Percentiles rank a stretch among this genome's conserved stretches.
phyloP scores from a whole-genome alignment of 1,140 invertebrate genomes.

The Macrocentrus cingulum region DNA sequence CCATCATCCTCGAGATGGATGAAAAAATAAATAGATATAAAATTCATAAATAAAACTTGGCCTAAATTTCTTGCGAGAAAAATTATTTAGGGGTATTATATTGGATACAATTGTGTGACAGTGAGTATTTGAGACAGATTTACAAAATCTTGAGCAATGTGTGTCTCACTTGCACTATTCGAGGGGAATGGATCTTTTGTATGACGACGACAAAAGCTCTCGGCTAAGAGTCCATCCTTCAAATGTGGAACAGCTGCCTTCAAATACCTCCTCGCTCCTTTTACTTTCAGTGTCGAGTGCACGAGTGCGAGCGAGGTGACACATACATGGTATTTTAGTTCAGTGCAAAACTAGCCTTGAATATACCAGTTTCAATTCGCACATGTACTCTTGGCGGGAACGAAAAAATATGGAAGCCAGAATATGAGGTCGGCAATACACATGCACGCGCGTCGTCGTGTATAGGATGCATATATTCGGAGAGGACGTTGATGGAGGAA shows the following conservation, averaged over 20 bases:
- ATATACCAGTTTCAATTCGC: conserved; percentile 1
- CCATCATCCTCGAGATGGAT: neutral
- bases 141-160: neutral
- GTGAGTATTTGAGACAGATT: neutral
- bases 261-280: conserved; percentile 46
- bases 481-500: conserved; percentile 19
- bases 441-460: too few relatives aligned
- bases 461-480: neutral
- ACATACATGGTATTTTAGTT: conserved; percentile 34
- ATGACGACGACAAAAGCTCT: conserved; percentile 46
- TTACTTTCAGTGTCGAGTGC: conserved; percentile 27
- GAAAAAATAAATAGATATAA: too few relatives aligned
- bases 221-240: conserved; percentile 53
- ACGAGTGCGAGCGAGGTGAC: neutral
- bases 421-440: neutral
- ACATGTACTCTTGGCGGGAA: conserved; percentile 22
- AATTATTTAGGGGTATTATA: too few relatives aligned
- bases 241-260: conserved; percentile 57
- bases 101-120: neutral
- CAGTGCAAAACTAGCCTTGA: conserved; percentile 32
- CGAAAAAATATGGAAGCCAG: neutral
- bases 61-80: too few relatives aligned
- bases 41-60: too few relatives aligned
- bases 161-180: too few relatives aligned
- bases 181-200: conserved; percentile 47